Evolutionary conservation across 1,140 invertebrate species (phyloP).

Genomic region (Eulimnadia texana): DNA sequence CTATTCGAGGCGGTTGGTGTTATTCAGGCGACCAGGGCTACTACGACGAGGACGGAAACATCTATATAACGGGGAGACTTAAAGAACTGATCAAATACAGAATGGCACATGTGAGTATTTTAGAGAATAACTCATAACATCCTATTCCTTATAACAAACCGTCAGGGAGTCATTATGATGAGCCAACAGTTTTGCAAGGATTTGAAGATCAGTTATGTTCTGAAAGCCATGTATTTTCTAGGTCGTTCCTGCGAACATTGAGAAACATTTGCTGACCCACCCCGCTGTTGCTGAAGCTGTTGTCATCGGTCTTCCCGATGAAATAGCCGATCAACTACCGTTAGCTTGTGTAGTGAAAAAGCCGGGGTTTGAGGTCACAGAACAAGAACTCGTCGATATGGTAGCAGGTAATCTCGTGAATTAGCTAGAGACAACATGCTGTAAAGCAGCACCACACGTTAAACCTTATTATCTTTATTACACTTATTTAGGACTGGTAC

Average conservation of each 20-base stretch:
- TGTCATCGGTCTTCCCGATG: conserved; percentile 31
- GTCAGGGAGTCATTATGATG: neutral
- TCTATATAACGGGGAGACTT: conserved; percentile 20
- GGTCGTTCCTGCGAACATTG: conserved; percentile 16
- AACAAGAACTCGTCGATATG: neutral
- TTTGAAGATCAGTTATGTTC: neutral
- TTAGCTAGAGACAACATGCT: neutral
- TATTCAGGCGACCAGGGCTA: conserved; percentile 34
- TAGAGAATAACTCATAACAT: neutral
- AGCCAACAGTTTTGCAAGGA: neutral
- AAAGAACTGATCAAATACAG: conserved; percentile 21
- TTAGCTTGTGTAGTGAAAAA: conserved; percentile 17
- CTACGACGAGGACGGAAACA: conserved; percentile 19
- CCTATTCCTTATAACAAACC: neutral
- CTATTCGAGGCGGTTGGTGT: conserved; percentile 29
- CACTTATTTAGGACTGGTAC: neutral
- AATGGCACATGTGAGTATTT: conserved; percentile 14
- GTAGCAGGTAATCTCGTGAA: neutral
- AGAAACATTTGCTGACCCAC: conserved; percentile 25
- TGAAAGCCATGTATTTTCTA: neutral
- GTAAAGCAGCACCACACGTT: neutral
- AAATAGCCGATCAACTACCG: conserved; percentile 30
- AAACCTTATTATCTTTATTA: neutral
- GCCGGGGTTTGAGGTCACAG: neutral
- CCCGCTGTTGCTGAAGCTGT: conserved; percentile 29